These are phyloP conservation scores for Branchinecta lindahli DNA, from an alignment of 1,140 invertebrate species.

Conservation along the genomic window DNA sequence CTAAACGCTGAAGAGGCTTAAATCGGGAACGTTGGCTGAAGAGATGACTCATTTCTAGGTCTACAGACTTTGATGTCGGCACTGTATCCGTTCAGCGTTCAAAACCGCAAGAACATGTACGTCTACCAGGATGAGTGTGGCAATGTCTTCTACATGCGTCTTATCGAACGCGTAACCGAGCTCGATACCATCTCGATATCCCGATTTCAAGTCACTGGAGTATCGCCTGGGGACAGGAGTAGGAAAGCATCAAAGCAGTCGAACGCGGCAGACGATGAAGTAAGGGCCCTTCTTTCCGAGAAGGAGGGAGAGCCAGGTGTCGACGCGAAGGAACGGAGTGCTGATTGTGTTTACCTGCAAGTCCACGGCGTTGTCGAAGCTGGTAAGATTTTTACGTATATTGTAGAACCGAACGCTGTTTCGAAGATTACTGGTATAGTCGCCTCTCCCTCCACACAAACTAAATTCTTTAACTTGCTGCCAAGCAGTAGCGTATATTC, in stretches of 20 bases:
- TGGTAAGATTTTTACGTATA: constrained; percentile 29
- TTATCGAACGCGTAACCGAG: constrained; percentile 19
- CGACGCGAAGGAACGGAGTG: background rate
- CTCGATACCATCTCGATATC: background rate
- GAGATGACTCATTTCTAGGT: constrained; percentile 24
- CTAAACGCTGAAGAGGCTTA: too few species aligned
- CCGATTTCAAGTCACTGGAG: background rate
- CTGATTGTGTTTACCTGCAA: constrained; percentile 39
- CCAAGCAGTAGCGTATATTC: too few species aligned
- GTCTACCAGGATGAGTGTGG: constrained; percentile 50
- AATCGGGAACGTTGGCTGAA: too few species aligned
- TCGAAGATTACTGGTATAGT: background rate
- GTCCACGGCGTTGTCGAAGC: constrained; percentile 58
- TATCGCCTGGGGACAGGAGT: background rate
- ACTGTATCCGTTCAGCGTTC: constrained; percentile 53
- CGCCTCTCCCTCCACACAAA: background rate
- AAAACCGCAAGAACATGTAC: constrained; percentile 64
- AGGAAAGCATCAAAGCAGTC: background rate
- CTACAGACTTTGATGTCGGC: constrained; percentile 43
- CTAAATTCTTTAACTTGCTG: background rate
- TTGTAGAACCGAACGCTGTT: background rate
- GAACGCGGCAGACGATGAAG: background rate
- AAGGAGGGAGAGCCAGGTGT: background rate
- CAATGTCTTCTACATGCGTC: constrained; percentile 53
- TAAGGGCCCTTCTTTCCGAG: background rate